Evolutionary conservation across 2,888 invertebrate species (phyloP).

Genomic region (Drosophila mettleri): DNA sequence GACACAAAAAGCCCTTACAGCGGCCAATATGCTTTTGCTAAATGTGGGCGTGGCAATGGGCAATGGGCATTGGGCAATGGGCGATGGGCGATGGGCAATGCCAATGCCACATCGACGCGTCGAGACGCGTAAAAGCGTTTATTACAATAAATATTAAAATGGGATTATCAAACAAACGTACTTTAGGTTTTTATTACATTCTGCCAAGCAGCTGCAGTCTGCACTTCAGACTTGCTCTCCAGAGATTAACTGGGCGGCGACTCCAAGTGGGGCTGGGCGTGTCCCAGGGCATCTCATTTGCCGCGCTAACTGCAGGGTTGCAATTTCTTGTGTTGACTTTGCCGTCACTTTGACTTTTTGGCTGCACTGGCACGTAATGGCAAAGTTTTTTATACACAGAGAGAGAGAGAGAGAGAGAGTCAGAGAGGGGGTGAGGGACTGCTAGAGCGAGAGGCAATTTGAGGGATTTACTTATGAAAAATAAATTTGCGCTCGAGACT

Average conservation of each 20-base stretch:
- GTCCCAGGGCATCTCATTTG: slow-evolving; percentile 39
- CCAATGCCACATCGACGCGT: slow-evolving; percentile 41
- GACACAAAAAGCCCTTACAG: slow-evolving; percentile 24
- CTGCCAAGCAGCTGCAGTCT: slow-evolving; percentile 44
- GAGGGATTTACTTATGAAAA: slow-evolving; percentile 72
- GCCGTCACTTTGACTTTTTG: slow-evolving; percentile 68
- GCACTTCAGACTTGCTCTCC: slow-evolving; percentile 36
- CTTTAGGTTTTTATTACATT: slow-evolving; percentile 75
- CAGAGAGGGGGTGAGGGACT: slow-evolving; percentile 35
- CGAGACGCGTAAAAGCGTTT: slow-evolving; percentile 74
- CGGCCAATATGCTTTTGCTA: slow-evolving; percentile 41
- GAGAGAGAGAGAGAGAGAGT: slow-evolving; percentile 6
- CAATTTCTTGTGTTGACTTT: slow-evolving; percentile 73
- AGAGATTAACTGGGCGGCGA: slow-evolving; percentile 35
- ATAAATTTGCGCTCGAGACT: slow-evolving; percentile 63
- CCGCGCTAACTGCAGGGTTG: slow-evolving; percentile 59
- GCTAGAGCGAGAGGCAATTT: slow-evolving; percentile 37
- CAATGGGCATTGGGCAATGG: slow-evolving; percentile 33
- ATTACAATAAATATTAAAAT: slow-evolving; percentile 79
- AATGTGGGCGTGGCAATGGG: slow-evolving; percentile 36
- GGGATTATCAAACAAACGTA: slow-evolving; percentile 76
- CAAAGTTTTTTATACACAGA: slow-evolving; percentile 39
- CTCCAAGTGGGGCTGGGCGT: not conserved
- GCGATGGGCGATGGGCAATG: slow-evolving; percentile 20
- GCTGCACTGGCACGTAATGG: slow-evolving; percentile 63